Conservation (phyloP, 2,888 invertebrate species). For the Sarcophaga caerulescens region DNA sequence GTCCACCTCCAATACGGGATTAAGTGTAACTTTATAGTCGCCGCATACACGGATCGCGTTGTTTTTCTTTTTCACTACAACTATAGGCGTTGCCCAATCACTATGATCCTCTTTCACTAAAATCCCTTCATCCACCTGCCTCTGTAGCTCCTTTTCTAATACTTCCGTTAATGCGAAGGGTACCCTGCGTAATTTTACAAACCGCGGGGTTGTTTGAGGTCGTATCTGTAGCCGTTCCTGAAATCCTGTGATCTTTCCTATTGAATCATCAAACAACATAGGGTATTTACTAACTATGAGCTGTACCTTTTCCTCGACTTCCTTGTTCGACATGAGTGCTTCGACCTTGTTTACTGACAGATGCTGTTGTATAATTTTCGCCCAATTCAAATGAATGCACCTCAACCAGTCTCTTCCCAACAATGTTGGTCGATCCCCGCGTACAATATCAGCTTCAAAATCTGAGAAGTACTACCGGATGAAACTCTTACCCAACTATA, state of each 20-base stretch:
- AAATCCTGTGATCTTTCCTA: too few relatives aligned
- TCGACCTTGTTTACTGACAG: background rate
- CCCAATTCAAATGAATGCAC: conserved; percentile 55
- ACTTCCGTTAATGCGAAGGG: conserved; percentile 68
- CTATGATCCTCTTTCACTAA: conserved; percentile 65
- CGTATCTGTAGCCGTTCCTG: too few relatives aligned
- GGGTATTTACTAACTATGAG: conserved; percentile 33
- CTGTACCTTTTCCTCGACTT: conserved; percentile 23
- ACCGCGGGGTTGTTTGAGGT: background rate
- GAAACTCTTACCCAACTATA: background rate
- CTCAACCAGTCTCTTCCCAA: too few relatives aligned
- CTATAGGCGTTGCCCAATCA: conserved; percentile 73
- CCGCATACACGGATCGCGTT: conserved; percentile 70
- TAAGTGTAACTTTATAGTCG: conserved; percentile 72
- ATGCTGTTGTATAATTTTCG: conserved; percentile 10
- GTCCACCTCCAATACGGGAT: conserved; percentile 70
- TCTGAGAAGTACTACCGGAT: background rate
- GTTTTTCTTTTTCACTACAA: conserved; percentile 72
- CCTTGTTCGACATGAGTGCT: conserved; percentile 11
- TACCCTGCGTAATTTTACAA: conserved; percentile 69
- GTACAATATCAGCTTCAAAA: background rate
- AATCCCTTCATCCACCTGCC: conserved; percentile 62
- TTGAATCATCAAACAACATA: too few relatives aligned
- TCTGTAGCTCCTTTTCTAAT: conserved; percentile 67
- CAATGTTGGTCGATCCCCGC: conserved; percentile 13